Evolutionary conservation across 2,113 vertebrate genomes (phyloP), one percentile per base, ranked within the genome.

Genomic region (Podarcis muralis): DNA sequence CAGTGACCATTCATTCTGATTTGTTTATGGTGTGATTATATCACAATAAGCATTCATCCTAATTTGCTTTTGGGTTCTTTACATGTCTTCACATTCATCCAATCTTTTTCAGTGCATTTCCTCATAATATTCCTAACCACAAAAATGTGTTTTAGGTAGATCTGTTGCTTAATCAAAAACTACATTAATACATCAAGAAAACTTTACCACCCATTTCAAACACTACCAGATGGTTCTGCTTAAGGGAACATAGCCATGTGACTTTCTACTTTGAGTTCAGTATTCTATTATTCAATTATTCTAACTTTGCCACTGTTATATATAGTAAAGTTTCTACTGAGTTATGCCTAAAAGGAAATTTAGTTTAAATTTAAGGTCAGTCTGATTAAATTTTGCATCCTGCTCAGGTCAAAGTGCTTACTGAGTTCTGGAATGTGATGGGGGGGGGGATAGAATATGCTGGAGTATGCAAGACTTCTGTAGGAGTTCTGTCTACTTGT

Each of bases 171-270:
- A 62, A 62, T 62, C 59, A 62, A 62, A 62, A 5, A 2, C 59
- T 20, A 62, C 16, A 62, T 15, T 12, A 53, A 53, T 53, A 53
- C 48, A 53, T 53, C 11, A 53, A 53, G 48, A 53, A 48, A 80
- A 85, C 3, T 69, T 69, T 32, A 79, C 30, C 40, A 87, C 13
- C 66, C 6, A 18, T 80, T 87, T 87, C n/a, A 87, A 69, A 71
- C 16, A 35, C 12, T 27, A 18, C 22, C 20, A 3, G 7, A 80
- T 35, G 62, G 25, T 53, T 69, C 43, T 71, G 23, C 30, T 53
- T 35, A 4, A 81, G n/a, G 53, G 53, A 35, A 62, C 57, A 81
- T 69, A 6, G 43, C 32, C 43, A n/a, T 43, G 18, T 72, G 40
- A 84, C 68, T 48, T 62, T 53, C n/a, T 57, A n/a, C 43, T 84